Evolutionary conservation across 2,797 vertebrate genomes (phyloP).

Genomic region (Pygocentrus nattereri): DNA sequence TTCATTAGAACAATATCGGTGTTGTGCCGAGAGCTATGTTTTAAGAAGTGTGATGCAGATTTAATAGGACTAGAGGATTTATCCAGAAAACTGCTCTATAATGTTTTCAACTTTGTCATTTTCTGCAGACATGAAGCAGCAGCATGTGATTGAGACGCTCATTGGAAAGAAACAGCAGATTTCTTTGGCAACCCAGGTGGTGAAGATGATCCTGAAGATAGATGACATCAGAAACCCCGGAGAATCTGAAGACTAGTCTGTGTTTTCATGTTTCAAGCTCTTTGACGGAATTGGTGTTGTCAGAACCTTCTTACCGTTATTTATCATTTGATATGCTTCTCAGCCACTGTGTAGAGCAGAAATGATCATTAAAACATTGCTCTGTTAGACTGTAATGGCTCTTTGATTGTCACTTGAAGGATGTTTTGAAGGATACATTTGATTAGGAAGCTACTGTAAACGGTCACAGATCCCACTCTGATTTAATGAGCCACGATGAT

Average conservation of each 20-base stretch:
- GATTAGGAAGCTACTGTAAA: not conserved
- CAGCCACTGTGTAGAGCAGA: conserved; percentile 74
- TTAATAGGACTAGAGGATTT: too few species aligned
- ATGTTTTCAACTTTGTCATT: not conserved
- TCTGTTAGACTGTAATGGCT: conserved; percentile 58
- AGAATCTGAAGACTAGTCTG: conserved; percentile 88
- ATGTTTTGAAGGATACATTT: not conserved
- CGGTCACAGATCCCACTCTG: not conserved
- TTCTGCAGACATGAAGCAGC: conserved; percentile 93
- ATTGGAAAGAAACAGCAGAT: conserved; percentile 99
- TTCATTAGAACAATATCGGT: too few species aligned
- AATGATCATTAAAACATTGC: conserved; percentile 81
- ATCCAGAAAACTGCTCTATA: too few species aligned
- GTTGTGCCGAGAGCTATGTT: too few species aligned
- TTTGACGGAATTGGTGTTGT: conserved; percentile 53
- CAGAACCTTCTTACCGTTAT: conserved; percentile 76
- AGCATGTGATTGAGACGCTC: conserved; percentile 97
- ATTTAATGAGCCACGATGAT: not conserved
- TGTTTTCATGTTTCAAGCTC: conserved; percentile 66
- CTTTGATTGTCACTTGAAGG: not conserved
- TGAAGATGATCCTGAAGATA: conserved; percentile 99
- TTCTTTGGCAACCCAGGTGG: conserved; percentile 92
- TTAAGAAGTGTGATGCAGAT: too few species aligned
- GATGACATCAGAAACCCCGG: conserved; percentile 95
- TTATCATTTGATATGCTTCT: conserved; percentile 83